Conservation (phyloP, 2,888 invertebrate species). For the Abrostola triplasia region DNA sequence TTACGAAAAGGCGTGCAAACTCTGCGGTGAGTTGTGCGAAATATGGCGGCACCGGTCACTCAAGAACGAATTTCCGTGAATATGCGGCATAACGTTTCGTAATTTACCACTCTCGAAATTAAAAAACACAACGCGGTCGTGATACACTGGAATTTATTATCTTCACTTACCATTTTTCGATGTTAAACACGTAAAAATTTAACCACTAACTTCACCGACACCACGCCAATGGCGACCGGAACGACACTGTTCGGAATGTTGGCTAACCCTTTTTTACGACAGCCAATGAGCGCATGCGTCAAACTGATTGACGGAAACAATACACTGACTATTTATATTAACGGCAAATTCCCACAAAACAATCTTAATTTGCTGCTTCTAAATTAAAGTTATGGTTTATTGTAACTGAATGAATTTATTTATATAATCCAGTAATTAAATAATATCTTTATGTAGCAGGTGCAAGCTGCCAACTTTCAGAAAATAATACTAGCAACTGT, state of each 20-base stretch:
- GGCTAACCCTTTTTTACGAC: constrained; percentile 77
- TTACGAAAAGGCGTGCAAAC: constrained; percentile 86
- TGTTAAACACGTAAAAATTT: constrained; percentile 87
- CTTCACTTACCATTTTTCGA: constrained; percentile 88
- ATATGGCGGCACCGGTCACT: constrained; percentile 88
- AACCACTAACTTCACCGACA: constrained; percentile 87
- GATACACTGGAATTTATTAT: constrained; percentile 78
- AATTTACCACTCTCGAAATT: constrained; percentile 62
- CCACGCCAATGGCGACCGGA: constrained; percentile 87
- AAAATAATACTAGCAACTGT: constrained; percentile 65
- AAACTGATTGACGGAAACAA: constrained; percentile 75
- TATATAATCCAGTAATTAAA: neutral
- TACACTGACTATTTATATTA: constrained; percentile 64
- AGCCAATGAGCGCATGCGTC: constrained; percentile 87
- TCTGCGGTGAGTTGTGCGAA: constrained; percentile 82
- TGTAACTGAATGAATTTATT: neutral
- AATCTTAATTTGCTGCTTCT: neutral
- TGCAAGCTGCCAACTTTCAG: constrained; percentile 72
- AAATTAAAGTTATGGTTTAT: constrained; percentile 18
- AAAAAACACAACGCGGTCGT: constrained; percentile 71
- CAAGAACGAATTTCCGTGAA: constrained; percentile 70
- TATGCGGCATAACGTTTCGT: constrained; percentile 65
- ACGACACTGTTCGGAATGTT: constrained; percentile 86
- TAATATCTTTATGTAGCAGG: constrained; percentile 8
- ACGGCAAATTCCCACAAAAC: constrained; percentile 20